Conservation (phyloP, 2,113 vertebrate species). For the Nothobranchius furzeri region DNA sequence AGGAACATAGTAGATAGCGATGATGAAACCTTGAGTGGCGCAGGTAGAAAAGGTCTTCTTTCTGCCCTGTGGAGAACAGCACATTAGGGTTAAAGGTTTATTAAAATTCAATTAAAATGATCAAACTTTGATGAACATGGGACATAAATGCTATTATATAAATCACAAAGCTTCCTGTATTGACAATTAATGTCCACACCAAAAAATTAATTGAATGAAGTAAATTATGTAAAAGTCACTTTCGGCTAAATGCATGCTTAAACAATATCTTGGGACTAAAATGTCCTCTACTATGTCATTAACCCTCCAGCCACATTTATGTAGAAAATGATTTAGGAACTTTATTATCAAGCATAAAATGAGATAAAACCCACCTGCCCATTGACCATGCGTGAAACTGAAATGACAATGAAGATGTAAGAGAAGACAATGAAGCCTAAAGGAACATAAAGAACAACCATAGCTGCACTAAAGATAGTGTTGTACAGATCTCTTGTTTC, state of each 20-base stretch:
- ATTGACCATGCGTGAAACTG: conserved; percentile 51
- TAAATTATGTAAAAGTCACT: too few relatives aligned
- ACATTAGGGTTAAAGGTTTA: background rate
- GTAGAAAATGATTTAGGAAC: too few relatives aligned
- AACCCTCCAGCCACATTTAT: too few relatives aligned
- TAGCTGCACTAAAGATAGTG: background rate
- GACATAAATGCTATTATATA: background rate
- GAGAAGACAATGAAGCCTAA: conserved; percentile 55
- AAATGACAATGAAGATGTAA: conserved; percentile 45
- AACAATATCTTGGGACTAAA: too few relatives aligned
- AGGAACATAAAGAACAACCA: conserved; percentile 53
- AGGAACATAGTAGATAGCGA: conserved; percentile 47
- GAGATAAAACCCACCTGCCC: conserved; percentile 22
- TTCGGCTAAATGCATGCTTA: too few relatives aligned
- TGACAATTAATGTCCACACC: too few relatives aligned
- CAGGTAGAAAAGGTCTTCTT: conserved; percentile 59
- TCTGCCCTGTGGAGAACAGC: conserved; percentile 21
- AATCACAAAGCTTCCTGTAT: too few relatives aligned
- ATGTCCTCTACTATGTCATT: too few relatives aligned
- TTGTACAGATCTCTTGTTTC: background rate
- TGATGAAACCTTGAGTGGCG: conserved; percentile 51
- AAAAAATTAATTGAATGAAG: too few relatives aligned
- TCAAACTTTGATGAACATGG: background rate
- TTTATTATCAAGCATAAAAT: background rate
- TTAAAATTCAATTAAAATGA: too few relatives aligned